Base-by-base conservation (phyloP, 2,797 vertebrate genomes). In the Iguana delicatissima region DNA sequence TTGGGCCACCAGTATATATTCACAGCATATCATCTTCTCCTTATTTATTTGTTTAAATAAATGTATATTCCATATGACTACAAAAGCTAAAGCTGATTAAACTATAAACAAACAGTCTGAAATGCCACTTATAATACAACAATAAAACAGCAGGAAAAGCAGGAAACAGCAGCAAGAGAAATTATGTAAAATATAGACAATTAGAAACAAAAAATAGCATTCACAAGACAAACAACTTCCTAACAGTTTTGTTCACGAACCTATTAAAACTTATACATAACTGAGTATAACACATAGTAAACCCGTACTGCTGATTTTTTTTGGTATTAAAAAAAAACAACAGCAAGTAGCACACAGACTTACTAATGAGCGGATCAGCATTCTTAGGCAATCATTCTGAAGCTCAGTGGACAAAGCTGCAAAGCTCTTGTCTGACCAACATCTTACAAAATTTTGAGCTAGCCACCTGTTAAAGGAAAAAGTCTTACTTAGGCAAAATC, bases 351-450 rank as follows among this genome's bases (percentile, higher is more conserved):
- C 32, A 88, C 16, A 50, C 59, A 85, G 89, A 97, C 98, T 98
- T 96, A 99, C 99, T 97, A 99, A 97, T 93, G 98, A 98, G 92
- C 98, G 97, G 88, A 97, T 97, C 93, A 99, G 95, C 92, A 96
- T 97, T 38, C 93, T 93, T 84, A 99, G 96, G 96, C 98, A 99
- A 89, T 96, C 97, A 95, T 97, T 98, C 87, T 99, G 99, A 92
- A 99, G 98, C 87, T 99, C 99, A 62, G 96, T 89, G 84, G 98
- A 96, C 96, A 99, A 95, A 93, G 96, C 97, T 94, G 98, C 98
- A 96, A 99, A 99, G 95, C 98, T 98, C 94, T 98, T 98, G 89
- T 99, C 99, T 81, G 98, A 98, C 98, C 99, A 99, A 92, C 98
- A 98, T 95, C 98, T 99, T 95, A 98, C 97, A 96, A 98, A 99